These are phyloP conservation scores for Trachelus tabidus DNA, from an alignment of 2,888 invertebrate genomes.

Conservation along the genomic window DNA sequence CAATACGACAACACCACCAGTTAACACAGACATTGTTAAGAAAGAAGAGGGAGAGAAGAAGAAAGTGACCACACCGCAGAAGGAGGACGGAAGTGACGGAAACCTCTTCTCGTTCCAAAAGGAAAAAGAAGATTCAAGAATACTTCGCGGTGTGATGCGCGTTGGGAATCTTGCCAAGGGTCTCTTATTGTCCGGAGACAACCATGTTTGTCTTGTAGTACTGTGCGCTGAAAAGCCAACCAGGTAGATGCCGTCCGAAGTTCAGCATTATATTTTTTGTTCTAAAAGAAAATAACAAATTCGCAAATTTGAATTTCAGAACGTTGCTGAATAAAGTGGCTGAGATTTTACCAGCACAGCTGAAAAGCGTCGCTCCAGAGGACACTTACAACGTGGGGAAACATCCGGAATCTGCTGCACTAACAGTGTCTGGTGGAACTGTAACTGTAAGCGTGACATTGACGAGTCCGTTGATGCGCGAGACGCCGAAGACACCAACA, in stretches of 20 bases:
- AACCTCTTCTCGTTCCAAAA: conserved; percentile 75
- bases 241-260: conserved; percentile 52
- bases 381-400: conserved; percentile 86
- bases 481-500: conserved; percentile 63
- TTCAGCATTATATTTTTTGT: neutral
- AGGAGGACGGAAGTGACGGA: conserved; percentile 82
- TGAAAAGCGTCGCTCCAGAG: conserved; percentile 78
- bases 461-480: conserved; percentile 93
- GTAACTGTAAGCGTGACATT: conserved; percentile 88
- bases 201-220: conserved; percentile 91
- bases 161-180: conserved; percentile 93
- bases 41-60: conserved; percentile 70
- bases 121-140: conserved; percentile 75
- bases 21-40: conserved; percentile 64
- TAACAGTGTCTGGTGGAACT: conserved; percentile 82
- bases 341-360: conserved; percentile 83
- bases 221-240: conserved; percentile 96
- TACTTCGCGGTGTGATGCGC: conserved; percentile 96
- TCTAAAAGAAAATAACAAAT: neutral
- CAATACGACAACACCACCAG: conserved; percentile 45
- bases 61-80: conserved; percentile 55
- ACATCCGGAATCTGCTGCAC: conserved; percentile 85
- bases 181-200: conserved; percentile 89
- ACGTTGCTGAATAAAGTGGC: conserved; percentile 89
- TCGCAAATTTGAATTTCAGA: conserved; percentile 39